Evolutionary conservation across 2,797 vertebrate species (phyloP), one percentile per base, ranked within the genome.

Genomic region (Numenius phaeopus): DNA sequence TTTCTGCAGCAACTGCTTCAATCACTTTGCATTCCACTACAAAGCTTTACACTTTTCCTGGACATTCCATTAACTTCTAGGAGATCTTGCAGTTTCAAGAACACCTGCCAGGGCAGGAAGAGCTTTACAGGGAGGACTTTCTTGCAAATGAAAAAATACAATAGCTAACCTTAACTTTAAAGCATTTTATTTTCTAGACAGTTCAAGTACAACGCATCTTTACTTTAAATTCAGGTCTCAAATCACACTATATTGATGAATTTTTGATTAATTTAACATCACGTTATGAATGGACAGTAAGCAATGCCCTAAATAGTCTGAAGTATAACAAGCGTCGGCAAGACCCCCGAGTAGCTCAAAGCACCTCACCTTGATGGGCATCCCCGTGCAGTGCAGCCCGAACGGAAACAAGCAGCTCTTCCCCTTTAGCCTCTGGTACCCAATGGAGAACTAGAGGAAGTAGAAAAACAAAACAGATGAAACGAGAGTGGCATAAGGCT

Each of bases 341-440:
- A 89, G 69, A 73, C 17, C 11, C 30, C 76, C 50, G 11, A 85
- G 55, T 8, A 92, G 40, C 5, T 27, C 65, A 32, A 65, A 42
- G 32, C 44, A 20, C 96, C 98, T 98, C 95, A 99, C 99, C 98
- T 99, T 99, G 97, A 99, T 99, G 24, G 99, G 99, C 99, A 99
- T 99, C 91, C 99, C 99, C 46, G 99, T 99, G 96, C 99, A 99
- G 97, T 99, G 99, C 12, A 99, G 97, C 26, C 99, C 99, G 29
- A 99, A 99, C 1, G 99, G 99, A 90, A 99, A 99, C 66, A 99
- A 98, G 90, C 99, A 99, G 46, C 50, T 98, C 96, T 98, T 99
- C 79, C 99, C 99, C 98, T 99, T 99, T 88, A 99, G 86, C 86
- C 98, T 98, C 97, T 99, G 99, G 96, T 98, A 99, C 29, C 99